Evolutionary conservation across 1,140 invertebrate genomes (phyloP).

Genomic region (Stratiolaelaps scimitus): DNA sequence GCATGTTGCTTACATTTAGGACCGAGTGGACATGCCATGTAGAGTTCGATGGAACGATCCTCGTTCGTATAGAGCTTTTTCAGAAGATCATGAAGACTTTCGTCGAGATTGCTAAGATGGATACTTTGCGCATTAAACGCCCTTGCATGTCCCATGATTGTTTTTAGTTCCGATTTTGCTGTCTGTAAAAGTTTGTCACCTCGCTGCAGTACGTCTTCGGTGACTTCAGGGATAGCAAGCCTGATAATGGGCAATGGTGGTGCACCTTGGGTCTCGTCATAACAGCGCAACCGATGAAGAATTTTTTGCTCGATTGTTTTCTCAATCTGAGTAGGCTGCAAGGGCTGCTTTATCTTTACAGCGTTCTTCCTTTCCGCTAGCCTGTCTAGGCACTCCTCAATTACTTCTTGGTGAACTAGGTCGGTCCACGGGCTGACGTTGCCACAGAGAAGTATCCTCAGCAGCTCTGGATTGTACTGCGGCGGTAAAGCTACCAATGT

Average conservation of each 20-base stretch:
- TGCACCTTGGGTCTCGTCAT: neutral
- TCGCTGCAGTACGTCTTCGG: neutral
- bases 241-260: slow-evolving; percentile 12
- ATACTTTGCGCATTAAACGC: slow-evolving; percentile 26
- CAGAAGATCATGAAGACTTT: neutral
- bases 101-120: slow-evolving; percentile 12
- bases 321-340: slow-evolving; percentile 5
- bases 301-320: slow-evolving; percentile 11
- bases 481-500: slow-evolving; percentile 58
- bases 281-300: neutral
- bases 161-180: neutral
- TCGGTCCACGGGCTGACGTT: neutral
- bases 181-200: slow-evolving; percentile 4
- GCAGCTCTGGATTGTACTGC: slow-evolving; percentile 53
- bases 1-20: slow-evolving; percentile 25
- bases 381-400: neutral
- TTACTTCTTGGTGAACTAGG: neutral
- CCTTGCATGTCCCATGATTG: slow-evolving; percentile 20
- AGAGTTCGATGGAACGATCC: slow-evolving; percentile 16
- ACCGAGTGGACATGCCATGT: slow-evolving; percentile 17
- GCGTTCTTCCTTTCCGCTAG: neutral
- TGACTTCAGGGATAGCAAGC: slow-evolving; percentile 8
- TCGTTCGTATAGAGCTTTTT: slow-evolving; percentile 17
- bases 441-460: slow-evolving; percentile 42
- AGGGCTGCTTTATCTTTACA: neutral